These are phyloP conservation scores for Nannoperca australis DNA, from an alignment of 2,797 vertebrate species.

Conservation along the genomic window DNA sequence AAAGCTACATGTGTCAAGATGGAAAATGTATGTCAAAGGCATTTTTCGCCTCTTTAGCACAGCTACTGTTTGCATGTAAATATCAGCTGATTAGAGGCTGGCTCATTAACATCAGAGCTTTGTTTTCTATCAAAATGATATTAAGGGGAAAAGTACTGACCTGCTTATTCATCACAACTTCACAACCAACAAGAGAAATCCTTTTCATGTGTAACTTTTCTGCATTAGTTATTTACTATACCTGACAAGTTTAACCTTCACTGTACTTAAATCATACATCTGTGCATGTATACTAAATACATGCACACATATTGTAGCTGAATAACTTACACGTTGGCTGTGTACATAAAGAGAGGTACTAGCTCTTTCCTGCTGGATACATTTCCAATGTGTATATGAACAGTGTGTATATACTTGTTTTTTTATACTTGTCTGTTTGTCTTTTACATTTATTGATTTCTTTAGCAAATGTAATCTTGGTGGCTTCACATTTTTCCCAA, in stretches of 20 bases:
- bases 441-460: background rate
- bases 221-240: constrained; percentile 1
- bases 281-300: background rate
- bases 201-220: background rate
- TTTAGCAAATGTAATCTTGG: background rate
- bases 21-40: constrained; percentile 13
- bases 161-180: constrained; percentile 7
- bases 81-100: background rate
- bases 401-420: background rate
- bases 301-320: background rate
- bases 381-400: background rate
- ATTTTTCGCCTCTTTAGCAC: background rate
- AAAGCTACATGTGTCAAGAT: constrained; percentile 7
- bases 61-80: background rate
- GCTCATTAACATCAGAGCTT: constrained; percentile 1
- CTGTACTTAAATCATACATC: background rate
- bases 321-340: background rate
- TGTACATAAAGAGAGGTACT: background rate
- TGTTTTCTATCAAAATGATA: constrained; percentile 27
- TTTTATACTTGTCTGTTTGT: background rate
- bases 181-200: background rate
- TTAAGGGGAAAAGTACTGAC: background rate
- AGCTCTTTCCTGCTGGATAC: background rate
- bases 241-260: constrained; percentile 1
- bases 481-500: background rate